Evolutionary conservation across 2,797 vertebrate species (phyloP), one percentile per base, ranked within the genome.

Genomic region (Petrocephalus schoutedeni): DNA sequence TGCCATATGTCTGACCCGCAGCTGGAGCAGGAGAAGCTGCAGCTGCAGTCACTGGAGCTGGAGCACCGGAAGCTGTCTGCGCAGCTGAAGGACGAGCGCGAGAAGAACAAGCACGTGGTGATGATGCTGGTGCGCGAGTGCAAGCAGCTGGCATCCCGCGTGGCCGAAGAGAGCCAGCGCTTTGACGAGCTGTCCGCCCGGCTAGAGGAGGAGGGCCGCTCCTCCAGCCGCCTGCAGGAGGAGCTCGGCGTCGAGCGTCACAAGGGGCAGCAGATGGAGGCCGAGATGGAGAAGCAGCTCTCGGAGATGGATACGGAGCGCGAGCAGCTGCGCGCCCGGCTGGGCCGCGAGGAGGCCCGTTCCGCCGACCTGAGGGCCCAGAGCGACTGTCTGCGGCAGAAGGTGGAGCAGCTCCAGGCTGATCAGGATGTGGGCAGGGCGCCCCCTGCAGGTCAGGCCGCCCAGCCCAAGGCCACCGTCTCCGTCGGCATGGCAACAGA

Each of bases 61-160:
- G 98, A 99, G 87, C 98, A 99, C 90, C 97, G 97, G 89, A 97
- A 97, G 90, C 95, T 99, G 57, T 95, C 96, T 0, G 94, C 97
- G 80, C 97, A 97, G 92, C 95, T 99, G 64, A 98, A 99, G 91
- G 98, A 98, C 53, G 98, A 99, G 91, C 96, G 97, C 0, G 96
- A 97, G 92, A 99, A 99, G 95, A 99, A 98, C 93, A 99, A 99
- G 90, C 98, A 99, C 4, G 96, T 99, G 51, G 98, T 99, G 23
- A 95, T 98, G 94, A 98, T 99, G 97, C 93, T 99, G 87, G 97
- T 99, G 87, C 97, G 97, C 9, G 98, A 99, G 93, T 99, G 98
- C 91, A 99, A 99, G 91, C 98, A 98, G 93, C 95, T 99, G 12
- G 98, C 98, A 3, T 95, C 97, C 14, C 97, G 96, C 87, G 96